These are phyloP conservation scores for Pseudopleuronectes americanus DNA, from an alignment of 2,797 vertebrate species.

Conservation along the genomic window DNA sequence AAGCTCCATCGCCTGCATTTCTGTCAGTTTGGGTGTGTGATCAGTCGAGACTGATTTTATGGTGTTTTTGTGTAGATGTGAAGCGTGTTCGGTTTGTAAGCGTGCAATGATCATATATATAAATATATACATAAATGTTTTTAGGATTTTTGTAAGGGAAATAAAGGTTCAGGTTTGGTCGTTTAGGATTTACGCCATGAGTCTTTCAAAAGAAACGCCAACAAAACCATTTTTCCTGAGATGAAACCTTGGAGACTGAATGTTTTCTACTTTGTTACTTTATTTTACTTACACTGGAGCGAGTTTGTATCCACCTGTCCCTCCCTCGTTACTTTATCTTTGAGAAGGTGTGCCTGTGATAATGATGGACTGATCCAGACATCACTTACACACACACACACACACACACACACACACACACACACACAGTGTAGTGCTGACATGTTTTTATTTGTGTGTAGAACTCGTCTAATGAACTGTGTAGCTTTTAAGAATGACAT, in stretches of 20 bases:
- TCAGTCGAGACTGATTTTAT: background rate
- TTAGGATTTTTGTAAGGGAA: background rate
- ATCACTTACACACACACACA: background rate
- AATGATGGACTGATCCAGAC: constrained; percentile 39
- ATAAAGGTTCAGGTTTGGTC: constrained; percentile 9
- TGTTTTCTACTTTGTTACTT: constrained; percentile 34
- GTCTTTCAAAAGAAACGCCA: constrained; percentile 20
- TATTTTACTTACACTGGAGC: constrained; percentile 60
- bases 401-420: background rate
- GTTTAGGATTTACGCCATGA: constrained; percentile 15
- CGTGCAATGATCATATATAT: constrained; percentile 35
- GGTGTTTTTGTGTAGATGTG: constrained; percentile 26
- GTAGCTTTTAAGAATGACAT: constrained; percentile 46
- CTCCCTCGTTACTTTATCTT: background rate
- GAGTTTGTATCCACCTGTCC: constrained; percentile 18
- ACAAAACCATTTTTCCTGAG: constrained; percentile 14
- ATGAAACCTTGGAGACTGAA: constrained; percentile 21
- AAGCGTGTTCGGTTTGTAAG: constrained; percentile 7
- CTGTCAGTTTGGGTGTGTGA: constrained; percentile 40
- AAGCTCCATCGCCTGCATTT: constrained; percentile 8
- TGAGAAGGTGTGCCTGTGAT: constrained; percentile 19
- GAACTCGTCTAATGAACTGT: constrained; percentile 60
- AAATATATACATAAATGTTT: too few species aligned
- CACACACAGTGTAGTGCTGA: constrained; percentile 37
- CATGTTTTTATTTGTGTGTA: constrained; percentile 49